phyloP scores from a whole-genome alignment of 2,888 invertebrate species.

The Seladonia tumulorum region DNA sequence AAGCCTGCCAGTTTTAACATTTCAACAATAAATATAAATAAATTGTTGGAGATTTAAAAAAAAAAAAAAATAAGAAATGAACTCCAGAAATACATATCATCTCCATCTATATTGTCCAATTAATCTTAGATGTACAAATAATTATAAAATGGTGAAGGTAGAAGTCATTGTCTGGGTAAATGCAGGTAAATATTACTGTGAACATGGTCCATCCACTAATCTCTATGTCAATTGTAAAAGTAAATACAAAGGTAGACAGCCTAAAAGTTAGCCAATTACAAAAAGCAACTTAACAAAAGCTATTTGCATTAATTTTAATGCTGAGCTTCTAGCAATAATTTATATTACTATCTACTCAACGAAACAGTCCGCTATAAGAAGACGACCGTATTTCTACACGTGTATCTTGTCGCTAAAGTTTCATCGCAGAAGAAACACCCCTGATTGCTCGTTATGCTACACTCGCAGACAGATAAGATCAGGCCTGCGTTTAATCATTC shows the following conservation, averaged over 20 bases:
- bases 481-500: slow-evolving; percentile 9
- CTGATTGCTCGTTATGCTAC: not conserved
- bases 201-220: too few species aligned
- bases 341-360: not conserved
- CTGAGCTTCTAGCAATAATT: not conserved
- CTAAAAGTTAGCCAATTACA: not conserved
- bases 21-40: not conserved
- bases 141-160: too few species aligned
- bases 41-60: not conserved
- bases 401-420: not conserved
- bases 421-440: not conserved
- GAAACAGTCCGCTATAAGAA: not conserved
- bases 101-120: too few species aligned
- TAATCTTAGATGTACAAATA: too few species aligned
- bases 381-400: not conserved
- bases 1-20: slow-evolving; percentile 65
- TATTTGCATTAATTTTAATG: not conserved
- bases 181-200: too few species aligned
- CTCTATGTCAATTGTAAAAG: too few species aligned
- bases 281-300: not conserved
- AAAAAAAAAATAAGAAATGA: too few species aligned
- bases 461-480: not conserved
- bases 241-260: too few species aligned
- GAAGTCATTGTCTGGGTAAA: too few species aligned
- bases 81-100: too few species aligned